Conservation (phyloP, 1,140 invertebrate species). For the Druon quercuslanigerum region DNA sequence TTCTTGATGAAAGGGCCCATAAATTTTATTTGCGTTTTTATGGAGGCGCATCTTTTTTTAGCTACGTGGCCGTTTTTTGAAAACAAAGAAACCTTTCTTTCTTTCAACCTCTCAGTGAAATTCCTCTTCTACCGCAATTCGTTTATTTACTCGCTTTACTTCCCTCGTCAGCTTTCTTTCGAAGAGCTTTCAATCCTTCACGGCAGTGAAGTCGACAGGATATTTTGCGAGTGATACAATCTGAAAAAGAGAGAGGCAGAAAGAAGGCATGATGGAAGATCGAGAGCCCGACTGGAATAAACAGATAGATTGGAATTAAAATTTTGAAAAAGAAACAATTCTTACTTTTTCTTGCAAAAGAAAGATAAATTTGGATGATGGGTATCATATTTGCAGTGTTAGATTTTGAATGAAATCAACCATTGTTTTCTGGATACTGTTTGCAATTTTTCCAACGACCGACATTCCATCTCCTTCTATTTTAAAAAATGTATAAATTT, state of each 20-base stretch:
- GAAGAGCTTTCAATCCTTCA: no score
- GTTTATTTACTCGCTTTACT: background rate
- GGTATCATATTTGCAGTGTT: background rate
- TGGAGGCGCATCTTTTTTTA: no score
- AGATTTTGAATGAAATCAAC: slow-evolving; percentile 13
- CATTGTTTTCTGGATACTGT: slow-evolving; percentile 15
- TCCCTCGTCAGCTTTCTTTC: background rate
- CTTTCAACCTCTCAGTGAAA: background rate
- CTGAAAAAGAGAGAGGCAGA: background rate
- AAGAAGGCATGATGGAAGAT: background rate
- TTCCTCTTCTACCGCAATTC: slow-evolving; percentile 8
- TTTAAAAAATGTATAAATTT: slow-evolving; percentile 30
- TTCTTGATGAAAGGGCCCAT: no score
- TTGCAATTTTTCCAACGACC: background rate
- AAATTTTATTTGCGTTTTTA: no score
- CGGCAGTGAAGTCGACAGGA: no score
- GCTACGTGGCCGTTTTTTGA: no score
- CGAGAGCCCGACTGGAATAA: background rate
- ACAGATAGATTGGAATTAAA: background rate
- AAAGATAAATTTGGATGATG: no score
- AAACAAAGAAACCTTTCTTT: background rate
- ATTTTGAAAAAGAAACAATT: background rate
- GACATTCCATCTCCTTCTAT: background rate
- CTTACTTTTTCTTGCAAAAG: no score
- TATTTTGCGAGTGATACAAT: background rate